Conservation (phyloP, 2,797 vertebrate genomes). For the Mus spretus region DNA sequence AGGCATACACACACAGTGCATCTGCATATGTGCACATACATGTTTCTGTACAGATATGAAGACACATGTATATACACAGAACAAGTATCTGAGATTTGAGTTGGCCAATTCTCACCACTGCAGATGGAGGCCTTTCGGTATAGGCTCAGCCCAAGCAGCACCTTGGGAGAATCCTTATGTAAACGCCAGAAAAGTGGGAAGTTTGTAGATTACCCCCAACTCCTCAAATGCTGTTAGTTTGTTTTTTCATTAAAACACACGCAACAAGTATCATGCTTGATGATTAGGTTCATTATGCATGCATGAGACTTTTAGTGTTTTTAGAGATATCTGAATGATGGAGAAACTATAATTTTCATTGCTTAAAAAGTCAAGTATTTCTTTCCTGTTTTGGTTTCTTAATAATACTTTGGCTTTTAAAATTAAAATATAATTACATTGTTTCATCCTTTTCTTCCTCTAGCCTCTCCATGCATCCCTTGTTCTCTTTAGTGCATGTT, state of each 20-base stretch:
- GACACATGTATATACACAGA: background rate
- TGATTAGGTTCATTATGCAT: background rate
- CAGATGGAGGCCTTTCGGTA: background rate
- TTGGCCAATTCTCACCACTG: background rate
- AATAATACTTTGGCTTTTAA: background rate
- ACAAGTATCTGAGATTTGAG: background rate
- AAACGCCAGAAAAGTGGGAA: background rate
- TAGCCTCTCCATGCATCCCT: too few relatives aligned
- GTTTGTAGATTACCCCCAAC: background rate
- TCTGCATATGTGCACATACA: too few relatives aligned
- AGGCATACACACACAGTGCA: background rate
- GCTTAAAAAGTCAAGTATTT: background rate
- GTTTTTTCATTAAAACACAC: background rate
- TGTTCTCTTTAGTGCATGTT: background rate
- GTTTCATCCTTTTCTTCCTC: background rate
- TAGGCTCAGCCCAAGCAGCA: background rate
- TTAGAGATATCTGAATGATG: background rate
- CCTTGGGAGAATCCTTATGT: background rate
- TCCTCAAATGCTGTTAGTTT: background rate
- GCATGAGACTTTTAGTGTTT: background rate
- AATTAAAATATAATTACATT: background rate
- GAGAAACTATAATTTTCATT: background rate
- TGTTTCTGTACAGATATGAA: background rate
- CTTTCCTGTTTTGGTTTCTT: background rate
- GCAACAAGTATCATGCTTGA: background rate